These are phyloP conservation scores for Lepidurus packardi DNA, from an alignment of 1,140 invertebrate genomes.

Conservation along the genomic window DNA sequence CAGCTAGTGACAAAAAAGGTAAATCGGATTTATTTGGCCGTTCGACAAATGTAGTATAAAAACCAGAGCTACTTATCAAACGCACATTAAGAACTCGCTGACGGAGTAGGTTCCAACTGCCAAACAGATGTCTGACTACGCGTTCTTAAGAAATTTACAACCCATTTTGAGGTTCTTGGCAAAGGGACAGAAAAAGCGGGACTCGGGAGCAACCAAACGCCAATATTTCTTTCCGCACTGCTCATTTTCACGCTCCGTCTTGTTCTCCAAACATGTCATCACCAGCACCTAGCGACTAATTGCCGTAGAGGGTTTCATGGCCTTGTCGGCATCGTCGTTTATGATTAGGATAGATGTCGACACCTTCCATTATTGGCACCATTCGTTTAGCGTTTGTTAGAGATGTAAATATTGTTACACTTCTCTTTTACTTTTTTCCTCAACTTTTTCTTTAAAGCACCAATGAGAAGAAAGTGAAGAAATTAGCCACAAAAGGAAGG, in stretches of 20 bases:
- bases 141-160: not conserved
- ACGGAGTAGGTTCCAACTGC: not conserved
- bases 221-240: not conserved
- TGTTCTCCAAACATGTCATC: not conserved
- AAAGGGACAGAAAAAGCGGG: not conserved
- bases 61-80: not conserved
- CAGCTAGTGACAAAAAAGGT: no score
- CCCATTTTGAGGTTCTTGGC: slow-evolving; percentile 1
- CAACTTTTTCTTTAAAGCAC: no score
- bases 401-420: no score
- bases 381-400: no score
- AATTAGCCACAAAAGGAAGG: no score
- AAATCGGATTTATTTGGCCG: no score
- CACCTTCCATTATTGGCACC: no score
- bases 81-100: not conserved
- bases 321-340: not conserved
- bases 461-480: no score
- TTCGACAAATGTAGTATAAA: not conserved
- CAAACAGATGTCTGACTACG: slow-evolving; percentile 9
- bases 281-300: not conserved
- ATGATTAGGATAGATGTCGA: not conserved
- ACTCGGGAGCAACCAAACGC: not conserved
- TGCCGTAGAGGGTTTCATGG: not conserved
- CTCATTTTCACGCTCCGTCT: not conserved
- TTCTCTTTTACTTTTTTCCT: no score